phyloP scores from a whole-genome alignment of 2,113 vertebrate species.

The Protobothrops mucrosquamatus region DNA sequence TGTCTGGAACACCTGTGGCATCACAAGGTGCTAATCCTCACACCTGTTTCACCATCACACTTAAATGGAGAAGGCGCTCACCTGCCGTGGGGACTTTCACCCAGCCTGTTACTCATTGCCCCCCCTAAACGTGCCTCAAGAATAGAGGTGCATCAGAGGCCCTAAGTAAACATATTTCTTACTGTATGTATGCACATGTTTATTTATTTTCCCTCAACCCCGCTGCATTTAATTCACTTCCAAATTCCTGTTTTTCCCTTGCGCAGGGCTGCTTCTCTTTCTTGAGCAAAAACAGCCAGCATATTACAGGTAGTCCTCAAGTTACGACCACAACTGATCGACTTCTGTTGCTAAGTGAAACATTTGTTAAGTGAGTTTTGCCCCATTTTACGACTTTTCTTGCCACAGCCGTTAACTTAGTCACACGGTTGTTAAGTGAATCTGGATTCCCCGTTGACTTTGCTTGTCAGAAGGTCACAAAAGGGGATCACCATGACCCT shows the following conservation, averaged over 20 bases:
- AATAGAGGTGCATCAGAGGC: conserved; percentile 50
- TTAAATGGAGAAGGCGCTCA: conserved; percentile 37
- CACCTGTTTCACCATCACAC: conserved; percentile 57
- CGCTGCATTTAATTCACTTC: not conserved
- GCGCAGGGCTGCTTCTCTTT: not conserved
- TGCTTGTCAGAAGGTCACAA: too few relatives aligned
- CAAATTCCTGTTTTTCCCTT: not conserved
- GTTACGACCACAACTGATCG: too few relatives aligned
- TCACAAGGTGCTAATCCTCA: conserved; percentile 36
- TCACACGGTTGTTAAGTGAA: too few relatives aligned
- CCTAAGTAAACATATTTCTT: conserved; percentile 26
- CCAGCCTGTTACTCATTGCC: conserved; percentile 44
- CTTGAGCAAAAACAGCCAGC: not conserved
- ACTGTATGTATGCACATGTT: too few relatives aligned
- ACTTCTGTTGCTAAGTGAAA: too few relatives aligned
- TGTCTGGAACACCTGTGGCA: conserved; percentile 50
- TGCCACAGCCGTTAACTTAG: too few relatives aligned
- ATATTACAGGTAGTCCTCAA: not conserved
- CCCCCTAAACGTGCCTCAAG: conserved; percentile 52
- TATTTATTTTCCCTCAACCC: not conserved
- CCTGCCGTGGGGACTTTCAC: conserved; percentile 34
- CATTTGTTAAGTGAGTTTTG: too few relatives aligned
- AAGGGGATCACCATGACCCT: too few relatives aligned
- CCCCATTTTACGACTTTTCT: too few relatives aligned
- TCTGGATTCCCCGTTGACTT: too few relatives aligned